Percentiles rank a stretch among this genome's conserved stretches.
These are phyloP conservation scores for Philonicus albiceps DNA, from an alignment of 2,888 invertebrate species.

Conservation along the genomic window DNA sequence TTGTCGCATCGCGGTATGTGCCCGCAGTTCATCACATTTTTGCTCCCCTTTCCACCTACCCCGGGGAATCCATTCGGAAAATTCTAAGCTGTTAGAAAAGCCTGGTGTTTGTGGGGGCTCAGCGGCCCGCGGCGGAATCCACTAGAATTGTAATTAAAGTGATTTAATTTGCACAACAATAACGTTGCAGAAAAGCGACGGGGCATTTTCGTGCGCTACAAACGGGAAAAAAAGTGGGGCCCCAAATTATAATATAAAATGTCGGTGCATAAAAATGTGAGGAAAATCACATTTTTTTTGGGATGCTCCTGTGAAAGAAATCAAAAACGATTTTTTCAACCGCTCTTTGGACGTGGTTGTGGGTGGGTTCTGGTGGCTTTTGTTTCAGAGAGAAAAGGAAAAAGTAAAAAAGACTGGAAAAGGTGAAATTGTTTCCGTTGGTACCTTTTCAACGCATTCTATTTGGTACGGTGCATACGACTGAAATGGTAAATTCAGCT, in stretches of 20 bases:
- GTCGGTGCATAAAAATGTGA: neutral
- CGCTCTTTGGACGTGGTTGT: neutral
- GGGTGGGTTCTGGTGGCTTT: neutral
- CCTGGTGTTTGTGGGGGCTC: neutral
- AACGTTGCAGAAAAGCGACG: neutral
- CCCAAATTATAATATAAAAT: neutral
- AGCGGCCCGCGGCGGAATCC: neutral
- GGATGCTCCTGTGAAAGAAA: neutral
- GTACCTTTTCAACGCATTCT: neutral
- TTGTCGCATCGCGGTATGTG: neutral
- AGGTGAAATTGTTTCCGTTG: neutral
- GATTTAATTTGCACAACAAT: slow-evolving; percentile 26
- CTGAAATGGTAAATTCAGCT: neutral
- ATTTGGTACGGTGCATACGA: neutral
- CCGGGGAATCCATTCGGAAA: neutral
- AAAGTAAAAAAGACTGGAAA: neutral
- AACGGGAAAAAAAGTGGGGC: neutral
- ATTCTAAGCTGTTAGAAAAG: neutral
- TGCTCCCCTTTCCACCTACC: neutral
- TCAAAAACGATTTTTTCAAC: neutral
- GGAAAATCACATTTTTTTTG: neutral
- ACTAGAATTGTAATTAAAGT: neutral
- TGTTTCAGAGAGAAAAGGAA: neutral
- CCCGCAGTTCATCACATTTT: neutral
- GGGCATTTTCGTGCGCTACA: neutral